These are phyloP conservation scores for Polyergus mexicanus DNA, from an alignment of 1,140 invertebrate genomes.

Conservation along the genomic window DNA sequence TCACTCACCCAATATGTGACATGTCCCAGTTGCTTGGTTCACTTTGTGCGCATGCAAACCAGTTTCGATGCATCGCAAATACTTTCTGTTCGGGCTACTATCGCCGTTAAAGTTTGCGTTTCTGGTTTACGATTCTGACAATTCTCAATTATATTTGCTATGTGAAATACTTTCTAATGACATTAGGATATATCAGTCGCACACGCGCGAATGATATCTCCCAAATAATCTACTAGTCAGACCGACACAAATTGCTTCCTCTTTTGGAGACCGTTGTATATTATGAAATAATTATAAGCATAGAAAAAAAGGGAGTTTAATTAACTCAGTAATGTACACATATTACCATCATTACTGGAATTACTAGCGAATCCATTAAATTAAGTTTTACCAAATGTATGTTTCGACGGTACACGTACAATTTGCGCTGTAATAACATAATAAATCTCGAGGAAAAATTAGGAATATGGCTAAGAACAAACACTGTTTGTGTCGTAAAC, in stretches of 20 bases:
- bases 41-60: conserved; percentile 70
- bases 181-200: neutral
- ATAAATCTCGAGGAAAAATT: neutral
- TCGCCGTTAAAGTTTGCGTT: conserved; percentile 22
- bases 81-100: conserved; percentile 54
- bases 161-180: conserved; percentile 52
- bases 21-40: conserved; percentile 75
- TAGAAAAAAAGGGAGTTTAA: neutral
- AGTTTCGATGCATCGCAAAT: conserved; percentile 69
- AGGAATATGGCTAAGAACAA: neutral
- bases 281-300: neutral
- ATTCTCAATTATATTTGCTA: neutral
- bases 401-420: no score
- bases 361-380: neutral
- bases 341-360: neutral
- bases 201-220: neutral
- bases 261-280: neutral
- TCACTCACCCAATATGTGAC: conserved; percentile 60
- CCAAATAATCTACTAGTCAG: conserved; percentile 6
- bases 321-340: neutral
- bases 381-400: neutral
- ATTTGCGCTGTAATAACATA: neutral
- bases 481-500: neutral
- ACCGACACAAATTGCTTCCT: conserved; percentile 34
- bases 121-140: neutral